phyloP scores from a whole-genome alignment of 2,113 vertebrate species.

The Chrysemys picta region DNA sequence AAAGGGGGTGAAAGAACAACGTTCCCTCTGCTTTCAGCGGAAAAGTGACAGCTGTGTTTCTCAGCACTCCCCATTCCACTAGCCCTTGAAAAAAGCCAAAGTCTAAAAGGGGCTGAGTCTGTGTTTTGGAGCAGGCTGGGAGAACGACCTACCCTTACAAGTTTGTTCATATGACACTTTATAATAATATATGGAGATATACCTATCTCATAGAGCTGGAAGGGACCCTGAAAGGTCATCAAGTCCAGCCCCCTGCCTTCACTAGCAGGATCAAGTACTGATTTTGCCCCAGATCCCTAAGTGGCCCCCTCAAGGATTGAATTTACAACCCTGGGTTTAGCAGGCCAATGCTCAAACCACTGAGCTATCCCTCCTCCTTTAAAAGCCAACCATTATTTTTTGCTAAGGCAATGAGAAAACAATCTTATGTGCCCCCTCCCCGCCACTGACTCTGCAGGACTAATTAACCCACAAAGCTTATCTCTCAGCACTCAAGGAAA shows the following conservation, averaged over 20 bases:
- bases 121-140: conserved; percentile 18
- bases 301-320: too few species aligned
- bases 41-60: conserved; percentile 39
- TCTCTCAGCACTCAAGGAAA: conserved; percentile 17
- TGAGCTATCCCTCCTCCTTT: background rate
- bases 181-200: too few species aligned
- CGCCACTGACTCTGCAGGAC: background rate
- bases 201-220: too few species aligned
- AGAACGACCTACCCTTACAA: background rate
- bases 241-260: too few species aligned
- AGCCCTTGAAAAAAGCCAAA: conserved; percentile 38
- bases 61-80: background rate
- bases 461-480: background rate
- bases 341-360: too few species aligned
- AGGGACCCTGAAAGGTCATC: too few species aligned
- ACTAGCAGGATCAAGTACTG: too few species aligned
- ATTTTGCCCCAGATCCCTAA: too few species aligned
- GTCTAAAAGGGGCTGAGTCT: conserved; percentile 13
- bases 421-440: background rate
- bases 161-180: background rate
- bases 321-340: too few species aligned
- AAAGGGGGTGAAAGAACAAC: background rate
- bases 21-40: background rate
- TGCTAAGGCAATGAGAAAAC: conserved; percentile 27
- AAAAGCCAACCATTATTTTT: background rate